These are phyloP conservation scores for Rhopalosiphum padi DNA, from an alignment of 1,140 invertebrate species.

Conservation along the genomic window DNA sequence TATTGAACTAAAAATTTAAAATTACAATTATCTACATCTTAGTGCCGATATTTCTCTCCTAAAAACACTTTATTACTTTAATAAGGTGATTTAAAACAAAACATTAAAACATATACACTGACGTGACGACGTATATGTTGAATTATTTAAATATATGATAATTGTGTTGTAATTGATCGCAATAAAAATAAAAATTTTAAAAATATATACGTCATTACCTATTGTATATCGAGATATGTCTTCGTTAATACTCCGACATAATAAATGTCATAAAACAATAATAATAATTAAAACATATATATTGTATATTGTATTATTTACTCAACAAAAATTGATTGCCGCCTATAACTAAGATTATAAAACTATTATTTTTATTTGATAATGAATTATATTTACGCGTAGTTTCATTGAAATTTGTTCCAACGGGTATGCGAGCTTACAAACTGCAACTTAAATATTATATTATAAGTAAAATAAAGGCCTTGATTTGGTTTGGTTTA, in stretches of 20 bases:
- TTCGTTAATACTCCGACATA: neutral
- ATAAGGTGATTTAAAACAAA: neutral
- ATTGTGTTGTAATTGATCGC: neutral
- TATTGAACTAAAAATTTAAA: neutral
- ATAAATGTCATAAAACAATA: constrained; percentile 12
- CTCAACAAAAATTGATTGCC: neutral
- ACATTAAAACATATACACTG: neutral
- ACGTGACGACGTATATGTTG: neutral
- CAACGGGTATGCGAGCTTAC: neutral
- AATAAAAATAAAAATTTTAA: constrained; percentile 17
- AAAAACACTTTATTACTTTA: neutral
- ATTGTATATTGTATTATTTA: neutral
- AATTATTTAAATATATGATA: neutral
- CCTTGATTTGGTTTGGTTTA: neutral
- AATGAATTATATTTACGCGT: neutral
- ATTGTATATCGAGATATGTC: neutral
- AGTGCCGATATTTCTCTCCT: neutral
- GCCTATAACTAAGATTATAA: neutral
- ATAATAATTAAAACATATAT: neutral
- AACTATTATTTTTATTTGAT: neutral
- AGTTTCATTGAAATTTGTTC: neutral
- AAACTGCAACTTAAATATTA: neutral
- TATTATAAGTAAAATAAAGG: neutral
- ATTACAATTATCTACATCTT: neutral
- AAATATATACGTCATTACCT: neutral